A percentile compares a stretch with the other conserved stretches of the same genome.
These are phyloP conservation scores for Theonella swinhoei DNA, from an alignment of 37 sponge, comb jelly and placozoan genomes.

Conservation along the genomic window DNA sequence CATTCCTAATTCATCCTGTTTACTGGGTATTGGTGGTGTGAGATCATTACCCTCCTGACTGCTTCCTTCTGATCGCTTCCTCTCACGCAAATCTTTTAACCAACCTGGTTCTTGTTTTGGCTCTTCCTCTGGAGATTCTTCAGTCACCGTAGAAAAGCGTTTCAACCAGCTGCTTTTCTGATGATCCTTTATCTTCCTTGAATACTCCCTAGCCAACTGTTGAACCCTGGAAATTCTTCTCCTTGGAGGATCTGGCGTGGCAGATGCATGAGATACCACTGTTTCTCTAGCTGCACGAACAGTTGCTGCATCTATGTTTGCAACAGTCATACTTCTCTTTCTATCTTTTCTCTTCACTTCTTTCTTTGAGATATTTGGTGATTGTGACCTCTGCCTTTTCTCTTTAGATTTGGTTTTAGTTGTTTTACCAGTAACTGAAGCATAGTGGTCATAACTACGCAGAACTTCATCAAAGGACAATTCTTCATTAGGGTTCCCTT, in stretches of 20 bases:
- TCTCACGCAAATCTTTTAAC: conserved; percentile 5
- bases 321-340: neutral
- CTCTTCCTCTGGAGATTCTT: neutral
- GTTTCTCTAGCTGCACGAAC: conserved; percentile 16
- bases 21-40: neutral
- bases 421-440: conserved; percentile 22
- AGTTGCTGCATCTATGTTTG: conserved; percentile 15
- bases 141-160: conserved; percentile 2
- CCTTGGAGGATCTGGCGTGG: neutral
- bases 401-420: neutral
- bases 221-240: conserved; percentile 24
- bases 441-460: conserved; percentile 22
- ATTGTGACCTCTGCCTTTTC: neutral
- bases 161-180: neutral
- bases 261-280: neutral
- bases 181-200: conserved; percentile 45
- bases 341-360: neutral
- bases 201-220: conserved; percentile 59
- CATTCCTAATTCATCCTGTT: neutral
- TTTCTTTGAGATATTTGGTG: neutral
- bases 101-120: neutral
- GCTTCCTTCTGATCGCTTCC: neutral
- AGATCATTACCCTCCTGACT: neutral
- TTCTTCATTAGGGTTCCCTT: conserved; percentile 15
- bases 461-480: conserved; percentile 28